These are phyloP conservation scores for Norana najaformis DNA, from an alignment of 2,888 invertebrate species.

Conservation along the genomic window DNA sequence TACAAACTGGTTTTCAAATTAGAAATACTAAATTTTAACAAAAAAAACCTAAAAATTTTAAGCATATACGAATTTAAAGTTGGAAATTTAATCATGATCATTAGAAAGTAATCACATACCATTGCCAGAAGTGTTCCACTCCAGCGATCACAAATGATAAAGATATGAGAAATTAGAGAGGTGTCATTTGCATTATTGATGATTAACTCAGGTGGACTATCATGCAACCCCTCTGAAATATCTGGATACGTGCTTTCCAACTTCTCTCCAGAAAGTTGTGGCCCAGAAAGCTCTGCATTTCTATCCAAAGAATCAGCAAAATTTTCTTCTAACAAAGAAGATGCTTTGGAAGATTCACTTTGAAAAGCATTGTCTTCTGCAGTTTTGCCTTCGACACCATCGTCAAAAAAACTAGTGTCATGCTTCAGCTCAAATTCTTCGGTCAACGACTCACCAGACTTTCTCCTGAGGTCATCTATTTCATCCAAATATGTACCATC, in stretches of 20 bases:
- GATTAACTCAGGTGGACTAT: neutral
- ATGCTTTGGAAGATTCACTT: neutral
- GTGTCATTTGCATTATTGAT: neutral
- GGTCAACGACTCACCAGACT: neutral
- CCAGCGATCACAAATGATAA: neutral
- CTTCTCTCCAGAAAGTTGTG: neutral
- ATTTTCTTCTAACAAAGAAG: neutral
- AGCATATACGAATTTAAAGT: no score
- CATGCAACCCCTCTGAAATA: no score
- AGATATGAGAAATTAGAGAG: neutral
- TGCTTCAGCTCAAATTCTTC: neutral
- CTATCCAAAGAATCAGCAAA: neutral
- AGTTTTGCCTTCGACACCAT: neutral
- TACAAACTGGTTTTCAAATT: no score
- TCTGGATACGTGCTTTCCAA: no score
- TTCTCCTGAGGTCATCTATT: neutral
- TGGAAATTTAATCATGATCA: neutral
- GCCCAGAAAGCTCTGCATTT: neutral
- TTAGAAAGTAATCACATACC: conserved; percentile 5
- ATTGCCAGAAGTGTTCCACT: neutral
- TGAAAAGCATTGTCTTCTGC: neutral
- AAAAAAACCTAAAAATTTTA: no score
- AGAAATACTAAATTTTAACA: no score
- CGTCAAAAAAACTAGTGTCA: no score
- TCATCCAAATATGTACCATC: neutral